Evolutionary conservation across 2,113 vertebrate genomes (phyloP), one percentile per base, ranked within the genome.

Genomic region (Electrona antarctica): DNA sequence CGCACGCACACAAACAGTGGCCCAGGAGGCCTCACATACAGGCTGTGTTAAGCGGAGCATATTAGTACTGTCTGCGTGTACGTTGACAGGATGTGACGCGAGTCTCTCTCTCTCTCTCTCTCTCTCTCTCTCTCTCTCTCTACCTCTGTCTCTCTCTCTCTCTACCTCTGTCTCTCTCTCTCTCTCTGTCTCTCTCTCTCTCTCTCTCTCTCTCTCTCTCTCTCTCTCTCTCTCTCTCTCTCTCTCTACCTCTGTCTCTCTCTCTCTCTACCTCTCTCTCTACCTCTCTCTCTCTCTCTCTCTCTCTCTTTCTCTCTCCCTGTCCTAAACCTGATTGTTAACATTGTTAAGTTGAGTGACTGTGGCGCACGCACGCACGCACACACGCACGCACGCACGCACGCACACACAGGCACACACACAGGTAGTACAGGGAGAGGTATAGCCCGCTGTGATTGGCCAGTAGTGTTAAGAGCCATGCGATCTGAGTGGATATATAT

Each of bases 41-140:
- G 21, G 21, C 21, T 21, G 21, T 21, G 21, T 21, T 21, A 21
- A 21, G 21, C 21, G 21, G 21, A 21, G 21, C 21, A 21, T 21
- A 21, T 21, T 21, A 21, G 21, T 21, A 2, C 21, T 21, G 21
- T 21, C 21, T 21, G 21, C 1, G 1, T 21, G 21, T 21, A 21
- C 21, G 21, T 21, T 21, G 21, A 21, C n/a, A 21, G 21, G 21
- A 21, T n/a, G n/a, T n/a, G n/a, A 48, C 8, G 8, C 47, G 0
- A 7, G 1, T 21, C 21, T 33, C 21, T 47, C n/a, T 48, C 54
- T 55, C 64, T 28, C 33, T 64, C n/a, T n/a, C n/a, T n/a, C n/a
- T n/a, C n/a, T n/a, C 64, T 67, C 15, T 67, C 21, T 15, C 81
- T 77, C 54, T 56, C 50, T 64, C 50, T 66, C 29, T 62, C 71